Evolutionary conservation across 2,888 invertebrate genomes (phyloP).

Genomic region (Antitype chi): DNA sequence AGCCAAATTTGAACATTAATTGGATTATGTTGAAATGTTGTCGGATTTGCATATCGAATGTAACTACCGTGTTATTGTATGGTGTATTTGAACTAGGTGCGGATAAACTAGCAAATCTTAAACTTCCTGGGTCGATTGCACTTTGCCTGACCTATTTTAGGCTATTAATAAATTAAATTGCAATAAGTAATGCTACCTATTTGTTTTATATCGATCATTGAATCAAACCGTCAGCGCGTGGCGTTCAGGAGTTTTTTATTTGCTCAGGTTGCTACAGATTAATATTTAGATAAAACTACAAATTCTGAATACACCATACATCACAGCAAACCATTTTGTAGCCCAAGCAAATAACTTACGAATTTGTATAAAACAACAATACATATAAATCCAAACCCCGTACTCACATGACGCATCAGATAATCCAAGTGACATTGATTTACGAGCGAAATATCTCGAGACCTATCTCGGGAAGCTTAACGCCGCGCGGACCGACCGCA

Average conservation of each 20-base stretch:
- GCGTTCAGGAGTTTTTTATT: neutral
- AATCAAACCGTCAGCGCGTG: neutral
- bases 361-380: conserved; percentile 2
- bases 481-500: conserved; percentile 73
- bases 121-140: neutral
- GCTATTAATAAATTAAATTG: neutral
- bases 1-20: conserved; percentile 4
- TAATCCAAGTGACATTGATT: conserved; percentile 64
- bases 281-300: neutral
- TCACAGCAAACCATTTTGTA: neutral
- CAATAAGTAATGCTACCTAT: too few species aligned
- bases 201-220: too few species aligned
- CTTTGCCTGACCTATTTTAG: neutral
- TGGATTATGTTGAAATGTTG: conserved; percentile 16
- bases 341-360: neutral
- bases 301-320: neutral
- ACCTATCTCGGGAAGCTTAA: conserved; percentile 70
- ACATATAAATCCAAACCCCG: neutral
- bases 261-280: neutral
- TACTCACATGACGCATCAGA: neutral
- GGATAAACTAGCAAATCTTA: neutral
- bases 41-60: conserved; percentile 23
- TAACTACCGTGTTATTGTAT: conserved; percentile 14
- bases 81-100: conserved; percentile 13
- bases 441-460: conserved; percentile 74